phyloP scores from a whole-genome alignment of 1,140 invertebrate species.

The Eurosta solidaginis region DNA sequence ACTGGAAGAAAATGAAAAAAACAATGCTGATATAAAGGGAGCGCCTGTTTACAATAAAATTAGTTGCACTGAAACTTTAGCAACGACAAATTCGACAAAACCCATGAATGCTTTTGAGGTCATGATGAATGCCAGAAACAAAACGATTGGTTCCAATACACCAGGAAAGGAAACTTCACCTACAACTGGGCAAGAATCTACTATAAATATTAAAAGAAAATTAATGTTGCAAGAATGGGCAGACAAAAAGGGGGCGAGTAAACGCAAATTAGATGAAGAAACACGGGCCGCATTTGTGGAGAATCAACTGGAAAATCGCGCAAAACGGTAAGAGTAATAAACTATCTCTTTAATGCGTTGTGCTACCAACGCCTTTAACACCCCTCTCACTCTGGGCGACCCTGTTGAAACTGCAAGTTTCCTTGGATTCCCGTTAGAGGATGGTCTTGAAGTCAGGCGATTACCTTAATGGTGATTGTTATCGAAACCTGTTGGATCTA shows the following conservation, averaged over 20 bases:
- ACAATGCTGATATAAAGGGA: neutral
- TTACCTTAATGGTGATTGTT: too few species aligned
- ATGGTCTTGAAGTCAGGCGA: too few species aligned
- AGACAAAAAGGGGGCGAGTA: conserved; percentile 63
- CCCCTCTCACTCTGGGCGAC: too few species aligned
- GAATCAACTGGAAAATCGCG: conserved; percentile 63
- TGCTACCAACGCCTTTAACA: too few species aligned
- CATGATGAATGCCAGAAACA: conserved; percentile 68
- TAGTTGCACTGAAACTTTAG: neutral
- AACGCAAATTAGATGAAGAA: conserved; percentile 64
- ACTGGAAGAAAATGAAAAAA: neutral
- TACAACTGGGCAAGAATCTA: conserved; percentile 49
- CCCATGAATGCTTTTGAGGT: conserved; percentile 66
- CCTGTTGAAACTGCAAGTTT: too few species aligned
- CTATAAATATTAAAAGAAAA: conserved; percentile 62
- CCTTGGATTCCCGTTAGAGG: too few species aligned
- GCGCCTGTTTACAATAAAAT: neutral
- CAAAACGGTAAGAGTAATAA: conserved; percentile 55
- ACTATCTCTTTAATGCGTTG: neutral
- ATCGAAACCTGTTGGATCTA: too few species aligned
- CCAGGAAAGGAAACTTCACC: conserved; percentile 61
- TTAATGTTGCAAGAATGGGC: conserved; percentile 65
- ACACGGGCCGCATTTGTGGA: conserved; percentile 63
- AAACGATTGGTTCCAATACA: conserved; percentile 67
- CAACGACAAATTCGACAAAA: conserved; percentile 15